Conservation (phyloP, 2,113 vertebrate genomes). For the Orthochromis malagaraziensis region DNA sequence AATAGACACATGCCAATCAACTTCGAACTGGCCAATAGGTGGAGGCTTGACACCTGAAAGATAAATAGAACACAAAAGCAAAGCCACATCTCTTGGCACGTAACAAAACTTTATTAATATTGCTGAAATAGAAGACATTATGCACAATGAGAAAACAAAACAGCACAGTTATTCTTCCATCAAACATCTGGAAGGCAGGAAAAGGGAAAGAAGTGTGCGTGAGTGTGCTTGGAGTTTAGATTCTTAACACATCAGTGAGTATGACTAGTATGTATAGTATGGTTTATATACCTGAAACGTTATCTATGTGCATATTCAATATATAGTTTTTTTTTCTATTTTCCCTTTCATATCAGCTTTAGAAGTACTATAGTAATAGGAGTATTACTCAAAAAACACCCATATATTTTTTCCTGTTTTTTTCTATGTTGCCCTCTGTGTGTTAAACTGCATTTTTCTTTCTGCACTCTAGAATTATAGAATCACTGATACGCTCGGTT, state of each 20-base stretch:
- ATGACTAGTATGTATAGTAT: not conserved
- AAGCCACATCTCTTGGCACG: too few relatives aligned
- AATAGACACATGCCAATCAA: too few relatives aligned
- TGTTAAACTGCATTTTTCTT: not conserved
- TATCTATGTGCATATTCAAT: not conserved
- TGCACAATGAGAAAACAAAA: not conserved
- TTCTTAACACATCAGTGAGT: not conserved
- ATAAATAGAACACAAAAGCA: too few relatives aligned
- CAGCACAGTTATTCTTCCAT: not conserved
- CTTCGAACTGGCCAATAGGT: too few relatives aligned
- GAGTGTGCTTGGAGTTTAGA: not conserved
- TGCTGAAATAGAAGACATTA: not conserved
- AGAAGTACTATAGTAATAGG: not conserved
- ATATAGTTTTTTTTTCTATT: not conserved
- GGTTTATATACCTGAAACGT: not conserved
- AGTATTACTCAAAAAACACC: not conserved
- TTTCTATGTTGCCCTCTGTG: not conserved
- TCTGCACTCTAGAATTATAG: not conserved
- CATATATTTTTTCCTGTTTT: not conserved
- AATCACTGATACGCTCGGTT: not conserved
- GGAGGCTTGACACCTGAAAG: too few relatives aligned
- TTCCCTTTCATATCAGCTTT: not conserved
- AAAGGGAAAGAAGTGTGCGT: rapidly evolving
- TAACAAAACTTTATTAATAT: not conserved
- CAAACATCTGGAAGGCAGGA: not conserved